Evolutionary conservation across 2,113 vertebrate species (phyloP), one percentile per base, ranked within the genome.

Genomic region (Entomyzon cyanotis): DNA sequence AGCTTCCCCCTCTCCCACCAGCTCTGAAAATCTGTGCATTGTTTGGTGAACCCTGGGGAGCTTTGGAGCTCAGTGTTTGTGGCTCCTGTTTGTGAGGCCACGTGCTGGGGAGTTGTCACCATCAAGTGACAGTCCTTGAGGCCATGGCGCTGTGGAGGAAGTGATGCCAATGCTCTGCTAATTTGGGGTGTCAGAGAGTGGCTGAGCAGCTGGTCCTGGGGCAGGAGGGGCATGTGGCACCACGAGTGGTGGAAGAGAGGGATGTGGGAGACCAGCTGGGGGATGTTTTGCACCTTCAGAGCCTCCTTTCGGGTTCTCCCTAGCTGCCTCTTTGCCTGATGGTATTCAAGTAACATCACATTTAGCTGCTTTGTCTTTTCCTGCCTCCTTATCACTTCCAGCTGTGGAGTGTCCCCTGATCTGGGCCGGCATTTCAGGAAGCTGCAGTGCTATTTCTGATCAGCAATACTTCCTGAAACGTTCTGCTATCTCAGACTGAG

Each of bases 391-490:
- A 83, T 87, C 90, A 5, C 67, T 56, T 71, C 53, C 24, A 67
- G 70, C 71, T 76, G 52, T 42, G n/a, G 50, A 68, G 49, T 6
- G 1, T 84, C 69, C 70, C 71, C 63, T 83, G 74, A 46, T 94
- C 82, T 67, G 63, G 59, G 28, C 55, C 62, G 88, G 21, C 83
- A 39, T 86, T 93, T 88, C 50, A 89, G 93, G 95, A 96, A 93
- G 93, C 76, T 70, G 59, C 1, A 6, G 63, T 47, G 68, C 63
- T 86, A 25, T 47, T 93, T 92, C 60, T 86, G 46, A 59, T 73
- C 58, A 90, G 79, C 80, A 86, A 4, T 83, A 60, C 65, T 88
- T 97, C 71, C 92, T 83, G 88, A 77, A 74, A 49, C 4, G 23
- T 64, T 82, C 63, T 65, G 46, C 85, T 83, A 4, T 71, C 75